Evolutionary conservation across 2,113 vertebrate genomes (phyloP).

Genomic region (Microcebus murinus): DNA sequence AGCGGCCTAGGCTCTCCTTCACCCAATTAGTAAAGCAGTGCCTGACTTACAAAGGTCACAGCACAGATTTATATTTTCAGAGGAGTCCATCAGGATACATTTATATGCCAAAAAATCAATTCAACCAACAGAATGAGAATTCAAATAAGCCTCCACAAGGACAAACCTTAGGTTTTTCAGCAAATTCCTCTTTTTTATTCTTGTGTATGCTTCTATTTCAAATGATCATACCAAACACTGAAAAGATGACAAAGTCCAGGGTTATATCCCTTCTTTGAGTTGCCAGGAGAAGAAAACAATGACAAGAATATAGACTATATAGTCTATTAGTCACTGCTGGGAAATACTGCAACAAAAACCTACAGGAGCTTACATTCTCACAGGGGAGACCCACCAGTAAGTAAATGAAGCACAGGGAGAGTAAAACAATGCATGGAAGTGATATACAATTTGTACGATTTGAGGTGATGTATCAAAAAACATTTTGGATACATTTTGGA

Average conservation of each 20-base stretch:
- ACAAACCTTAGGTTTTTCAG: not conserved
- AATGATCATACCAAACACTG: not conserved
- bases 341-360: not conserved
- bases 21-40: not conserved
- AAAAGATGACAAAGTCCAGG: not conserved
- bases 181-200: conserved; percentile 44
- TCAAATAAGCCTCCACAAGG: conserved; percentile 33
- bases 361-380: not conserved
- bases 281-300: not conserved
- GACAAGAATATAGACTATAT: not conserved
- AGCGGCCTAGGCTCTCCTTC: not conserved
- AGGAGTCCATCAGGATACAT: conserved; percentile 45
- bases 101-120: conserved; percentile 43
- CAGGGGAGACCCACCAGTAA: not conserved
- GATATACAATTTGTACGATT: not conserved
- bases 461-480: not conserved
- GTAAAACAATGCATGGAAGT: not conserved
- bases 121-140: conserved; percentile 58
- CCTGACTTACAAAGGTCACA: conserved; percentile 62
- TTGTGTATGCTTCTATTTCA: not conserved
- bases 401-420: not conserved
- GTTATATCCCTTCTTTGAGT: not conserved
- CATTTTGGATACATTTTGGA: too few species aligned
- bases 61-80: not conserved
- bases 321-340: not conserved